Conservation (phyloP, 2,797 vertebrate species). For the Crenichthys baileyi region DNA sequence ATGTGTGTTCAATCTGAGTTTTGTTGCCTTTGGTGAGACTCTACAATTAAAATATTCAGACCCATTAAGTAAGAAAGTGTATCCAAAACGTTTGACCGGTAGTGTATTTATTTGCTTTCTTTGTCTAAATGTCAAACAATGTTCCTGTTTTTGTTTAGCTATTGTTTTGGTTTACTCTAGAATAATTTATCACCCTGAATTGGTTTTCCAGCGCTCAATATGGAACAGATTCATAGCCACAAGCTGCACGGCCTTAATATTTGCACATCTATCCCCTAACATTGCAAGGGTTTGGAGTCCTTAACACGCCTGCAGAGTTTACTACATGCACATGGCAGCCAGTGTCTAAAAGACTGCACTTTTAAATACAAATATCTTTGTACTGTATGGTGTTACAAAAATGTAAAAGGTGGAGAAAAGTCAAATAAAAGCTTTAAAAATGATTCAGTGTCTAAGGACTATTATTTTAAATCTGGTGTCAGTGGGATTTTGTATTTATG, state of each 20-base stretch:
- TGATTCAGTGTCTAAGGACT: neutral
- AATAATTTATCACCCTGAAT: conserved; percentile 7
- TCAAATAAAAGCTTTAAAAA: conserved; percentile 55
- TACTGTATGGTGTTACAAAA: conserved; percentile 62
- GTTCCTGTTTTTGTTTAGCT: conserved; percentile 10
- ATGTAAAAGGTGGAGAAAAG: conserved; percentile 13
- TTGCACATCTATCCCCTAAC: conserved; percentile 42
- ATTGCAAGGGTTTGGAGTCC: neutral
- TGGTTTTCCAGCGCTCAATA: neutral
- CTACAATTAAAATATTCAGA: too few species aligned
- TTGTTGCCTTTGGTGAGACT: too few species aligned
- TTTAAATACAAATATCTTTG: conserved; percentile 70
- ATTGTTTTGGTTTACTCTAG: conserved; percentile 9
- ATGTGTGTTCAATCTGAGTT: too few species aligned
- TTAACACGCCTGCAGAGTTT: conserved; percentile 36
- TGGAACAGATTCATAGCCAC: neutral
- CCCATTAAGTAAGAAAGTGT: too few species aligned
- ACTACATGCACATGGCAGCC: conserved; percentile 46
- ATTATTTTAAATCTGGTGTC: neutral
- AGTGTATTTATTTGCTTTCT: conserved; percentile 45
- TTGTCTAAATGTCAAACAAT: conserved; percentile 18
- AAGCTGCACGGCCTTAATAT: conserved; percentile 7
- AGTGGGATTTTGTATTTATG: neutral
- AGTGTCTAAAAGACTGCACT: conserved; percentile 54
- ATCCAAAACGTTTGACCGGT: too few species aligned